Conservation (phyloP, 2,888 invertebrate genomes). For the Agriotes lineatus region DNA sequence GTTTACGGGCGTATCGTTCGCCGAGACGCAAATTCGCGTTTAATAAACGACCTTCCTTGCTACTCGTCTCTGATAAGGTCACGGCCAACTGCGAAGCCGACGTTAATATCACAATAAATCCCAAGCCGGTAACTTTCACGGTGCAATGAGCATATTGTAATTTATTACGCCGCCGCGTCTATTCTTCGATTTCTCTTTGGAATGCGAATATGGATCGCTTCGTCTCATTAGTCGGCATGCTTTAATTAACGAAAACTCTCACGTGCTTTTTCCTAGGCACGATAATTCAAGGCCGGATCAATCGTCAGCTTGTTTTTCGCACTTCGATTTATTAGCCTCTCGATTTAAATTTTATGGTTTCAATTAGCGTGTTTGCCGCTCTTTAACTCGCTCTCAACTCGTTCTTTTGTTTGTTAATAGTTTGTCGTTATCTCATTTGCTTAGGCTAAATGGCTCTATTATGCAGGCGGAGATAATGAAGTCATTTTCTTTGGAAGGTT, state of each 20-base stretch:
- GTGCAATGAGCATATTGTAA: slow-evolving; percentile 6
- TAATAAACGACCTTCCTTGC: not conserved
- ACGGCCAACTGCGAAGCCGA: not conserved
- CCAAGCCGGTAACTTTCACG: not conserved
- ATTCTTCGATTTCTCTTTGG: slow-evolving; percentile 12
- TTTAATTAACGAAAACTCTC: not conserved
- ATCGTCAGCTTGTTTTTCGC: not conserved
- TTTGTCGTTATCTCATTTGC: not conserved
- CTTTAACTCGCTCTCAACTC: not conserved
- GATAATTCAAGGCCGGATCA: not conserved
- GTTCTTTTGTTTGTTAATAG: not conserved
- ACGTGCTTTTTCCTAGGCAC: not conserved
- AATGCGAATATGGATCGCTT: not conserved
- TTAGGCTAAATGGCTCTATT: too few relatives aligned
- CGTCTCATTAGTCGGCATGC: not conserved
- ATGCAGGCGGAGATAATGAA: too few relatives aligned
- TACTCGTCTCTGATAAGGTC: slow-evolving; percentile 10
- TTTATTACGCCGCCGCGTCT: slow-evolving; percentile 3
- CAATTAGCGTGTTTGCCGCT: not conserved
- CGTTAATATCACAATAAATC: not conserved
- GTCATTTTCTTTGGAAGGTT: too few relatives aligned
- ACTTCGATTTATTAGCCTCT: not conserved
- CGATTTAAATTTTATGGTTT: not conserved
- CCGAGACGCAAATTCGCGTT: slow-evolving; percentile 1
- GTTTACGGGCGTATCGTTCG: not conserved